Evolutionary conservation across 2,888 invertebrate species (phyloP).

Genomic region (Heliconius cydno): DNA sequence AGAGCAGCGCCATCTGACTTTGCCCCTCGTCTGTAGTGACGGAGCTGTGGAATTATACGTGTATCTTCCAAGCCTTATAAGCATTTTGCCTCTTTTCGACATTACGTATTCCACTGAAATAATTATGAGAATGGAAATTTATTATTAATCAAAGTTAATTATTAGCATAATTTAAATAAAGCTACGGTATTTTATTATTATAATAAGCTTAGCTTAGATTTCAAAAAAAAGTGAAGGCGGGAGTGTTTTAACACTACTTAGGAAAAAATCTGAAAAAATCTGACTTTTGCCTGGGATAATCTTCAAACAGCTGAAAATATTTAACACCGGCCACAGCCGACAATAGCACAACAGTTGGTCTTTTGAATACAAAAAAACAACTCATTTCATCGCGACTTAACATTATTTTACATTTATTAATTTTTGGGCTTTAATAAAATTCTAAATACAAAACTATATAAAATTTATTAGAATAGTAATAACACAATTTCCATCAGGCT

Average conservation of each 20-base stretch:
- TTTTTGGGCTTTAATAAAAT: background rate
- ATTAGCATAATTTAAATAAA: background rate
- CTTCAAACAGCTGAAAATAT: too few relatives aligned
- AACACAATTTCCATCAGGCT: background rate
- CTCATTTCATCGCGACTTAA: background rate
- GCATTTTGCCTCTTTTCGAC: background rate
- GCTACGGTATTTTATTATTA: background rate
- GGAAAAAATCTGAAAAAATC: too few relatives aligned
- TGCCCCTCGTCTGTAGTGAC: background rate
- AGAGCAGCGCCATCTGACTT: background rate
- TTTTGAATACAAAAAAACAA: background rate
- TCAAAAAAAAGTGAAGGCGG: background rate
- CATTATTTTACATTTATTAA: background rate
- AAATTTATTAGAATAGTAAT: background rate
- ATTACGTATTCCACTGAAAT: slow-evolving; percentile 3
- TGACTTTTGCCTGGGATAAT: background rate
- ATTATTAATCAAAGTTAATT: background rate
- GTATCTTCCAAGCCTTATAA: background rate
- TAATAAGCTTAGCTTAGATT: background rate
- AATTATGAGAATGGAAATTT: background rate
- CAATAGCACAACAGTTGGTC: background rate
- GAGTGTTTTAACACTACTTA: background rate
- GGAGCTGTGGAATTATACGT: background rate
- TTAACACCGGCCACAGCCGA: background rate
- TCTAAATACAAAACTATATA: slow-evolving; percentile 1